These are phyloP conservation scores for Cacoxenus indagator DNA, from an alignment of 2,888 invertebrate species.

Conservation along the genomic window DNA sequence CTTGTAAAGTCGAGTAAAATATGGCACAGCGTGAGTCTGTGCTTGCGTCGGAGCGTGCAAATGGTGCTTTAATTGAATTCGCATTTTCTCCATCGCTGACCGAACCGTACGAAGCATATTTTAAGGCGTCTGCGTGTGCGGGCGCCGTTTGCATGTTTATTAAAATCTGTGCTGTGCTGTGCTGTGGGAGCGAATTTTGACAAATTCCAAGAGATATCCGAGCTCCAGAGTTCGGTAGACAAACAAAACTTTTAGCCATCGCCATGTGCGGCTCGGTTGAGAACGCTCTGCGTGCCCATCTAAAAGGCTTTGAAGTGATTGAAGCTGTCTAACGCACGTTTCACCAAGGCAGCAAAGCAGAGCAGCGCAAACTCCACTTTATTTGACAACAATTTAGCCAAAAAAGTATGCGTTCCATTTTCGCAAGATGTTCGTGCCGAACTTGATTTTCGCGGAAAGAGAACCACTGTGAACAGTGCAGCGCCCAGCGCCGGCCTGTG, in stretches of 20 bases:
- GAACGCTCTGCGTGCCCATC: conserved; percentile 36
- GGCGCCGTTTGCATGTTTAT: neutral
- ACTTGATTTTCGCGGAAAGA: too few relatives aligned
- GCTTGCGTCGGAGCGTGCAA: conserved; percentile 42
- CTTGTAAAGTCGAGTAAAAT: conserved; percentile 2
- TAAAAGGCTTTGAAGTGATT: conserved; percentile 53
- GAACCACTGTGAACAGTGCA: too few relatives aligned
- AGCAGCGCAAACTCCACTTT: neutral
- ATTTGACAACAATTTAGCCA: conserved; percentile 8
- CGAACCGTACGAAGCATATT: conserved; percentile 7
- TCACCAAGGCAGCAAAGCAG: conserved; percentile 20
- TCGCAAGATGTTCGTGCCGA: neutral
- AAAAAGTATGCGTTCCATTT: conserved; percentile 1
- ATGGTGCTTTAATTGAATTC: conserved; percentile 61
- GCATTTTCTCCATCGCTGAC: conserved; percentile 50
- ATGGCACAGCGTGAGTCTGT: neutral
- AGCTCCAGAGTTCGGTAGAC: neutral
- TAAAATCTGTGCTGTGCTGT: conserved; percentile 13
- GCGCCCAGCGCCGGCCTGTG: too few relatives aligned
- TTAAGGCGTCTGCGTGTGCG: neutral
- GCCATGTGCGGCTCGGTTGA: conserved; percentile 30
- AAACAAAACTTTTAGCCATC: conserved; percentile 25
- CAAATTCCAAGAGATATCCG: conserved; percentile 9
- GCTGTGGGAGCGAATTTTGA: conserved; percentile 24
- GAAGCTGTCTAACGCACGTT: conserved; percentile 57